Base-by-base conservation (phyloP, 2,113 vertebrate species). In the Nansenia antarctica region DNA sequence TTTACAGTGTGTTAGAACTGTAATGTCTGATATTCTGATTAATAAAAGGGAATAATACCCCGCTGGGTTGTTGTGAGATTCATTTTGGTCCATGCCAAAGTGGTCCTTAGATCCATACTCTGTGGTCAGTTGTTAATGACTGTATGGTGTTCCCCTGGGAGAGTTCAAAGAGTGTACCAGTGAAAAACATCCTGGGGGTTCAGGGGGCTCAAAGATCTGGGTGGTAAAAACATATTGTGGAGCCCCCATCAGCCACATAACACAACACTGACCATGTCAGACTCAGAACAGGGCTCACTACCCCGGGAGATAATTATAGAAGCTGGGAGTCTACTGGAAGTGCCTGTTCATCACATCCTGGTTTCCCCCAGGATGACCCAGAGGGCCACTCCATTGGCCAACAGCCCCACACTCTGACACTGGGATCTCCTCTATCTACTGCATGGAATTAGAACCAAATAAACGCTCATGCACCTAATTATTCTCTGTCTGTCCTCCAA, bases 221-320 rank as follows among this genome's bases (percentile, higher is more conserved):
- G 0, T 2, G 18, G n/a, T n/a, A 35, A 76, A 81, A 88, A 84
- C 30, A 82, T 59, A 87, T 83, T 84, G 84, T 88, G 79, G 73
- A 88, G 86, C 82, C 53, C 3, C 42, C 14, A 12, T 18, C 42
- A 47, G 30, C 68, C n/a, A n/a, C n/a, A n/a, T 79, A 61, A 74
- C 61, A 59, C 49, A 65, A 70, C 61, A 58, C 72, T 76, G 86
- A 76, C 82, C 82, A 65, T 24, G 61, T 65, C 67, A 66, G 47
- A 78, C n/a, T n/a, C n/a, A n/a, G n/a, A n/a, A 79, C 80, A 83
- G 60, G 76, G 74, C 81, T 70, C 72, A 82, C 54, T 80, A 90
- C 91, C 87, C 76, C 77, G 85, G 88, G 88, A 89, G 85, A 87
- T 91, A 90, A 92, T 92, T 92, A 92, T 82, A 79, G 54, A 47